Evolutionary conservation across 2,888 invertebrate genomes (phyloP), one percentile per base, ranked within the genome.

Genomic region (Pristionchus arcanus): DNA sequence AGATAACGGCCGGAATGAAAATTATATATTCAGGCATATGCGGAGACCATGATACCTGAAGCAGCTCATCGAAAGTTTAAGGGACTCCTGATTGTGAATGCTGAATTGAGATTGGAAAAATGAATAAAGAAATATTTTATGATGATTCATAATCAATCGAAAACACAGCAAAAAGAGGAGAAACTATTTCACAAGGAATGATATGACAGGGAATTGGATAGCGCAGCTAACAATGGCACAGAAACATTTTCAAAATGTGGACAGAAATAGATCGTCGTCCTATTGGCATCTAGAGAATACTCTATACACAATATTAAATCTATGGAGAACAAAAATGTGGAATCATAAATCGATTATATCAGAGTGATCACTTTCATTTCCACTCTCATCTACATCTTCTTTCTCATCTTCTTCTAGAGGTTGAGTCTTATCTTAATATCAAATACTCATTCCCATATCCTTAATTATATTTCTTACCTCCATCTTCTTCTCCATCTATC

Each of bases 291-390:
- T 59, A 59, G 59, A 59, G 59, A 59, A 59, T 21, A 49, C 42
- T 49, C 42, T 59, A 25, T 59, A 59, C 59, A 59, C 59, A 59
- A 59, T 59, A 59, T 19, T 21, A 19, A 21, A 59, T 59, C 59
- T 59, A 59, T 25, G 21, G 59, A 59, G 2, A 21, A 59, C 59
- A 19, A 59, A n/a, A 21, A 19, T 59, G 66, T 66, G 25, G 66
- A 66, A 66, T 68, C 28, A 68, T 25, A 42, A 68, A 71, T 87
- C 87, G 28, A 87, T 28, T 7, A 55, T 49, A 42, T 42, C 81
- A 28, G 81, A 53, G 5, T 83, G 42, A 42, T 83, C 49, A 83
- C 49, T 42, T 21, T 42, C 42, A 83, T 83, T 83, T 53, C 81
- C 53, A n/a, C 53, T 42, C 34, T 59, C 85, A 37, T 59, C 55